Conservation (phyloP, 2,797 vertebrate genomes). For the Coranthus polyacanthus region DNA sequence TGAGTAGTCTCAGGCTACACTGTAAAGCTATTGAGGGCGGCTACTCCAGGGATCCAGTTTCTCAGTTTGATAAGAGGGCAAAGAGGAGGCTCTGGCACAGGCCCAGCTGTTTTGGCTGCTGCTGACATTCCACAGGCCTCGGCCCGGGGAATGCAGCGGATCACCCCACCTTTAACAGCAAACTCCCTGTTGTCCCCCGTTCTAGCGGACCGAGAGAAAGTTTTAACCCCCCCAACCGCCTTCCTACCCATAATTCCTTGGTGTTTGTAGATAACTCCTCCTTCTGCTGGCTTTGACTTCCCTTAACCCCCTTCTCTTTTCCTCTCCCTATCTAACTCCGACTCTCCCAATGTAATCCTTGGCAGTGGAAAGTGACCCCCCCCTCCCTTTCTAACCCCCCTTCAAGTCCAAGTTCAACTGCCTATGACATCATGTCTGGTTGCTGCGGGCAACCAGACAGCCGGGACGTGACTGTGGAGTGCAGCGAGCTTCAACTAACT, state of each 20-base stretch:
- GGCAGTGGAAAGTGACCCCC: constrained; percentile 82
- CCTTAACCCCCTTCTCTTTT: constrained; percentile 55
- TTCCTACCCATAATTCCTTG: constrained; percentile 63
- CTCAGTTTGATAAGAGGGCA: constrained; percentile 77
- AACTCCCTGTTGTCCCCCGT: constrained; percentile 46
- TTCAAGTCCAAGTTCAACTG: constrained; percentile 91
- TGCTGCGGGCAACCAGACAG: constrained; percentile 92
- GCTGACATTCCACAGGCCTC: constrained; percentile 77
- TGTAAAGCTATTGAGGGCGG: constrained; percentile 66
- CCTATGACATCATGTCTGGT: constrained; percentile 96
- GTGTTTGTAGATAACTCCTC: constrained; percentile 72
- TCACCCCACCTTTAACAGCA: constrained; percentile 62
- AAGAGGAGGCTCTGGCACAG: constrained; percentile 69
- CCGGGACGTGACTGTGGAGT: constrained; percentile 90
- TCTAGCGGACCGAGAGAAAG: constrained; percentile 43
- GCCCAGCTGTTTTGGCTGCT: constrained; percentile 60
- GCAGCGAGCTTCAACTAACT: constrained; percentile 80
- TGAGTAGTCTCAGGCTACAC: constrained; percentile 70
- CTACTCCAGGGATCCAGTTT: constrained; percentile 71
- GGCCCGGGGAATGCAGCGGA: constrained; percentile 45
- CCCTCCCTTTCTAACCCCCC: constrained; percentile 63
- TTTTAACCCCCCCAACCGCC: constrained; percentile 32
- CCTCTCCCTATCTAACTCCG: constrained; percentile 60
- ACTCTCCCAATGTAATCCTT: constrained; percentile 80
- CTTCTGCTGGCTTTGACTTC: constrained; percentile 62